Evolutionary conservation across 2,888 invertebrate genomes (phyloP).

Genomic region (Mystacides longicornis): DNA sequence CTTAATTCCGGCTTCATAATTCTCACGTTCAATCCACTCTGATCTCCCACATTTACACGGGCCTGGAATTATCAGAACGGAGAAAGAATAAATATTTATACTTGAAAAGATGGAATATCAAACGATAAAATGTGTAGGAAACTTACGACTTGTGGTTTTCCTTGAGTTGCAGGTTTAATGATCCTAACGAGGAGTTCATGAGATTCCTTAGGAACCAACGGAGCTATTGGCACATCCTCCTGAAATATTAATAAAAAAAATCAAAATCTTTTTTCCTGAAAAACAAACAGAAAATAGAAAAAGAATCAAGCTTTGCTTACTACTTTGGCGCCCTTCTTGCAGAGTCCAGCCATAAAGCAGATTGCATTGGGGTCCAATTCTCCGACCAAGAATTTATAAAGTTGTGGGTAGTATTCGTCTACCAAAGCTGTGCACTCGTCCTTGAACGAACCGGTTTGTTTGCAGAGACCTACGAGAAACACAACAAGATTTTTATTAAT

Average conservation of each 20-base stretch:
- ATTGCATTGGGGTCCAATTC: conserved; percentile 62
- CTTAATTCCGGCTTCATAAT: conserved; percentile 32
- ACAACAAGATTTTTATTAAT: no score
- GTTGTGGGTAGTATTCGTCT: conserved; percentile 66
- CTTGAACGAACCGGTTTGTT: conserved; percentile 67
- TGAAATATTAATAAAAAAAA: conserved; percentile 18
- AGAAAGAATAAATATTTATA: no score
- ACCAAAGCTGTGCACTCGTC: conserved; percentile 69
- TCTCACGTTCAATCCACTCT: conserved; percentile 20
- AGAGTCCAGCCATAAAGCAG: conserved; percentile 65
- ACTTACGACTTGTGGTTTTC: no score
- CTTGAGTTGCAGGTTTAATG: conserved; percentile 27
- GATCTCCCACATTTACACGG: conserved; percentile 22
- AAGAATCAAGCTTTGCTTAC: background rate
- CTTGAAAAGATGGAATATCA: no score
- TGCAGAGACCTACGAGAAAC: conserved; percentile 58
- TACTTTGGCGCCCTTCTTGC: conserved; percentile 31
- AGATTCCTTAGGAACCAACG: conserved; percentile 49
- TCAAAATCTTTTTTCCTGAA: no score
- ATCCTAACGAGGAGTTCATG: conserved; percentile 39
- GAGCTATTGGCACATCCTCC: conserved; percentile 50
- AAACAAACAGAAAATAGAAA: conserved; percentile 8
- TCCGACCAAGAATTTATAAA: conserved; percentile 63
- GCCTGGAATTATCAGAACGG: background rate
- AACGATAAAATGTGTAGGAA: no score